Evolutionary conservation across 1,140 invertebrate genomes (phyloP).

Genomic region (Drosophila truncata): DNA sequence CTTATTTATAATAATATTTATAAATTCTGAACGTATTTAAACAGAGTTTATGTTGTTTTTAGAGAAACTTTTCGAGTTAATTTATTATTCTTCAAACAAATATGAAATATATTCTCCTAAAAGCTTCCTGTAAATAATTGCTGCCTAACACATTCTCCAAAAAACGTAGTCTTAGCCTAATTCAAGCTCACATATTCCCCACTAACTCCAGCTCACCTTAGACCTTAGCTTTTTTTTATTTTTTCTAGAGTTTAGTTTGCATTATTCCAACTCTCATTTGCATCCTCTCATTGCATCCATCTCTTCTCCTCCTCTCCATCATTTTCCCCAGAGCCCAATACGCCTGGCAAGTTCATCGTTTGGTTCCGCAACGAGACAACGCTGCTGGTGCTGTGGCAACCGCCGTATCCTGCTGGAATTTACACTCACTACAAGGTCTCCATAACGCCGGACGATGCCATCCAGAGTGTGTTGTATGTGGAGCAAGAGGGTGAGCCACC

Average conservation of each 20-base stretch:
- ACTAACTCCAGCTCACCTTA: conserved; percentile 2
- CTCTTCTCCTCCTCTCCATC: conserved; percentile 9
- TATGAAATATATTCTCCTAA: background rate
- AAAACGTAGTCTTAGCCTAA: background rate
- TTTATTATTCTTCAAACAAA: background rate
- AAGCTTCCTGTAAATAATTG: background rate
- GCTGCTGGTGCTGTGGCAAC: conserved; percentile 96
- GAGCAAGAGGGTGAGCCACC: conserved; percentile 97
- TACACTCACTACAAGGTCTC: conserved; percentile 97
- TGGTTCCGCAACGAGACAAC: conserved; percentile 98
- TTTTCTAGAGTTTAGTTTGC: background rate
- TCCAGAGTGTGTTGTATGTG: conserved; percentile 94
- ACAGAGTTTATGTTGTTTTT: background rate
- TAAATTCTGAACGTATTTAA: background rate
- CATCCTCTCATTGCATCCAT: conserved; percentile 3
- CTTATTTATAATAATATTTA: too few species aligned
- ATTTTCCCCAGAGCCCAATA: conserved; percentile 91
- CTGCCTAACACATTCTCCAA: background rate
- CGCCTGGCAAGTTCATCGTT: conserved; percentile 97
- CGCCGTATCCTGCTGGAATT: conserved; percentile 95
- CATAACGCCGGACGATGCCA: conserved; percentile 94
- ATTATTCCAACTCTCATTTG: conserved; percentile 27
- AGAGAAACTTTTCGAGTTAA: background rate
- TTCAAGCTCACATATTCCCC: background rate
- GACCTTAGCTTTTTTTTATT: background rate